Evolutionary conservation across 35 echinoderm and acorn worm species (phyloP).

Genomic region (Ophiothrix spiculata): DNA sequence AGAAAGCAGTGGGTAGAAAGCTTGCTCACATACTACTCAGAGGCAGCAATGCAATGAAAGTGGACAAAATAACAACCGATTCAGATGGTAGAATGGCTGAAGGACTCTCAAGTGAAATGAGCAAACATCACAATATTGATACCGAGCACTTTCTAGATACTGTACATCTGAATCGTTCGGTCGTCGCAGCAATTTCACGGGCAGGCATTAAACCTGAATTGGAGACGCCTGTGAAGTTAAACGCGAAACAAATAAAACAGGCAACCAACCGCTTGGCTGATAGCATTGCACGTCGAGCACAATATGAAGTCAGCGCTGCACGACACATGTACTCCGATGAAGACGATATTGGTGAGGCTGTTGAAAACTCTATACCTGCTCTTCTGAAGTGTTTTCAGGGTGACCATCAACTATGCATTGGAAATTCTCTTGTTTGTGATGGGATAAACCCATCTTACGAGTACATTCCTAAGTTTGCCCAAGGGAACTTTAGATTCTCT

Average conservation of each 20-base stretch:
- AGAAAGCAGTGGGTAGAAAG: not conserved
- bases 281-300: not conserved
- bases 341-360: not conserved
- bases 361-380: not conserved
- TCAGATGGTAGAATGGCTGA: conserved; percentile 23
- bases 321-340: not conserved
- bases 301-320: not conserved
- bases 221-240: not conserved
- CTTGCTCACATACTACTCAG: not conserved
- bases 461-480: not conserved
- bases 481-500: not conserved
- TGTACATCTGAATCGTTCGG: conserved; percentile 12
- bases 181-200: not conserved
- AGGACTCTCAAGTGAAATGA: conserved; percentile 22
- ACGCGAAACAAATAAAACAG: not conserved
- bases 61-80: conserved; percentile 31
- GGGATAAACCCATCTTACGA: not conserved
- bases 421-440: conserved; percentile 10
- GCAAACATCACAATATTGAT: not conserved
- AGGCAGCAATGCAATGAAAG: not conserved
- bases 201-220: not conserved
- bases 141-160: conserved; percentile 19
- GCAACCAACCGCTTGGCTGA: not conserved
- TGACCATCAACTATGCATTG: conserved; percentile 11
- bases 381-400: conserved; percentile 36